Conservation (phyloP, 2,113 vertebrate species). For the Phyllostomus discolor region DNA sequence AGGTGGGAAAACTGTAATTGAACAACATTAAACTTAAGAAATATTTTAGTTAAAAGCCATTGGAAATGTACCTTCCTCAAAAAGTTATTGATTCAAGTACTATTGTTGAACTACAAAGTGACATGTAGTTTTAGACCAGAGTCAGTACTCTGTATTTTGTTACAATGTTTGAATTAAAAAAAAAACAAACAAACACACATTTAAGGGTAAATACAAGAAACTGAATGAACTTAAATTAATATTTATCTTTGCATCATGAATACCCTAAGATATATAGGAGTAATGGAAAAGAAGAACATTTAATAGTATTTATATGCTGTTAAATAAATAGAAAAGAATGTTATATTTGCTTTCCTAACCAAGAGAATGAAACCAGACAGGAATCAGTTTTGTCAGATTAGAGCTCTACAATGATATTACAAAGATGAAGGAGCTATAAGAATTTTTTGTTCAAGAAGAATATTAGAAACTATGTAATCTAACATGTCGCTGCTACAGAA, state of each 20-base stretch:
- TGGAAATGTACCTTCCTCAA: conserved; percentile 40
- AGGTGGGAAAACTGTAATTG: too few species aligned
- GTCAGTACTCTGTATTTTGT: neutral
- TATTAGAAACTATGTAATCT: neutral
- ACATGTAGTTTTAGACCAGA: neutral
- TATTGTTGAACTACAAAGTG: conserved; percentile 33
- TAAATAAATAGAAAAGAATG: neutral
- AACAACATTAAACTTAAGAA: too few species aligned
- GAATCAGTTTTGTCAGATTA: neutral
- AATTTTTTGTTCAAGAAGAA: neutral
- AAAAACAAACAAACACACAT: neutral
- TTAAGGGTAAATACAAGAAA: conserved; percentile 5
- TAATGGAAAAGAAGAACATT: neutral
- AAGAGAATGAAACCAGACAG: neutral
- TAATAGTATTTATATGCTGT: neutral
- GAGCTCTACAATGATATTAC: neutral
- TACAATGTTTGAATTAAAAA: neutral
- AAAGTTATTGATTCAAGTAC: conserved; percentile 15
- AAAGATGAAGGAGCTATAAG: neutral
- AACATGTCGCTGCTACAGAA: neutral
- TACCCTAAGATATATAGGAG: neutral
- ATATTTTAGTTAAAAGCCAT: conserved; percentile 27
- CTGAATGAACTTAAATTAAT: neutral
- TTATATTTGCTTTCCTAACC: neutral
- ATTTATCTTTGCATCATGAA: neutral